Base-by-base conservation (phyloP, 1,140 invertebrate species). In the Drosophila nebulosa region DNA sequence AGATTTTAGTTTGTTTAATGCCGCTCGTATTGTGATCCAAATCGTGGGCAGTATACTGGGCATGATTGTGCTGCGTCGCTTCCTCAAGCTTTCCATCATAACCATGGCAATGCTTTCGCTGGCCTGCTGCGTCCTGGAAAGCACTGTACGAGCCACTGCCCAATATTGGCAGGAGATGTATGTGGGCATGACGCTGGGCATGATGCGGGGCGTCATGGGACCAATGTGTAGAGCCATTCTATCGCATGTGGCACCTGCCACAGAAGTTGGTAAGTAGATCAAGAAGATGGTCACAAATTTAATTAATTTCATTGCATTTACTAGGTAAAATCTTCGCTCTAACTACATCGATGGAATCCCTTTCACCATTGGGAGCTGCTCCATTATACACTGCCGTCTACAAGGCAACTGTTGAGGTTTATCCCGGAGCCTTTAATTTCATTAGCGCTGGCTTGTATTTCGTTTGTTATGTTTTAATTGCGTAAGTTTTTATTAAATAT, bases 311-410 rank as follows among this genome's bases (percentile, higher is more conserved):
- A 12, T 64, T 14, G 7, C 30, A 2, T 6, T 61, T 6, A 7
- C 5, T 26, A 94, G 93, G 93, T 18, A 93, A 93, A 91, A 92
- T 94, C 26, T 95, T 94, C 64, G 94, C 94, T 0, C 74, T 95
- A 16, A 93, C 93, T 69, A 93, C 93, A 4, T 93, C 93, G 0
- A 89, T 95, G 64, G 95, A 96, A 90, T 93, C 93, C 6, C 77
- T 95, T 5, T 91, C 93, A 18, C 94, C 94, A 5, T 79, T 95
- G 9, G 81, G 92, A 3, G 92, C 94, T 10, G 92, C 93, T 1
- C 92, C 94, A 1, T 60, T 95, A 0, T 96, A 95, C 67, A 94
- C 93, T 30, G 83, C 92, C 1, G 88, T 95, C 10, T 96, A 96
- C 53, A 92, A 92, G 30, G 72, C 72, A 1, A 94, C 94, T 0